Conservation (phyloP, 2,113 vertebrate genomes). For the Ondatra zibethicus region DNA sequence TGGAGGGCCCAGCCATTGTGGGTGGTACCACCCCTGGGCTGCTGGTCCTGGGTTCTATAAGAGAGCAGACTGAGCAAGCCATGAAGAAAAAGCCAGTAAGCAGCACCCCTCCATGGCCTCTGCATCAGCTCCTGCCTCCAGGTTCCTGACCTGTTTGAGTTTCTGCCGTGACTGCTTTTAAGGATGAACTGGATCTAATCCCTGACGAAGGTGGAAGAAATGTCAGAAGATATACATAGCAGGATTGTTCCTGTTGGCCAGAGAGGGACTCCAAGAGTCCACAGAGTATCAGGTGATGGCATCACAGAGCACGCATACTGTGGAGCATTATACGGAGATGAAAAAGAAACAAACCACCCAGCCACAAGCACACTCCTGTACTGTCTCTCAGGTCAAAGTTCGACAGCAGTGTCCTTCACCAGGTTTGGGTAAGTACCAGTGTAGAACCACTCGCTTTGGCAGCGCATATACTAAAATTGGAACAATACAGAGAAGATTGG, state of each 20-base stretch:
- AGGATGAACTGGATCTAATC: not conserved
- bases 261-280: not conserved
- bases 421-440: not conserved
- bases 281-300: fast-evolving
- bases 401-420: fast-evolving
- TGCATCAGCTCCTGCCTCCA: not conserved
- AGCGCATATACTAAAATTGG: too few species aligned
- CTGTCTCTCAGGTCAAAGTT: not conserved
- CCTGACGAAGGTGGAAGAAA: fast-evolving
- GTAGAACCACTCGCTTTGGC: not conserved
- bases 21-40: not conserved
- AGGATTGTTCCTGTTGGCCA: fast-evolving
- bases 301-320: fast-evolving
- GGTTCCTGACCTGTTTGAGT: not conserved
- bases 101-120: not conserved
- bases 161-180: not conserved
- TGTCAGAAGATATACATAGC: fast-evolving
- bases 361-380: not conserved
- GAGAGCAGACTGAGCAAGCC: not conserved
- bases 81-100: not conserved
- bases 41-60: not conserved
- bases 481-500: too few species aligned
- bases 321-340: not conserved
- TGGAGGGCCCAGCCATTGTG: not conserved
- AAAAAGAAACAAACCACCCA: fast-evolving